Percentiles rank a stretch among this genome's conserved stretches.
phyloP scores from a whole-genome alignment of 2,797 vertebrate species.

The Lithobates pipiens region DNA sequence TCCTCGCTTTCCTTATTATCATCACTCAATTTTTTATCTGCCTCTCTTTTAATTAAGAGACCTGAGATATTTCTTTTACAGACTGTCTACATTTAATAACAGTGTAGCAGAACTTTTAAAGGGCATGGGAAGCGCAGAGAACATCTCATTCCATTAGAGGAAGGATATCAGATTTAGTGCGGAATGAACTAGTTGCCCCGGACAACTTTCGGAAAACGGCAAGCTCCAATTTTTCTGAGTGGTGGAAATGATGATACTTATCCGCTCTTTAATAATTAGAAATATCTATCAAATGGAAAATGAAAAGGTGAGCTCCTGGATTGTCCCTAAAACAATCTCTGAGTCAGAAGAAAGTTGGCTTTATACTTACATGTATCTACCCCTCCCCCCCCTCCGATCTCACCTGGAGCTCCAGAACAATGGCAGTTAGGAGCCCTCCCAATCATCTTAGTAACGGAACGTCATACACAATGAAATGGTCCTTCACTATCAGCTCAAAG shows the following conservation, averaged over 20 bases:
- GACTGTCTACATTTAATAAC: conserved; percentile 46
- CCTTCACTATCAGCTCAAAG: no score
- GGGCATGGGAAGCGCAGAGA: conserved; percentile 31
- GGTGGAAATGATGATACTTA: conserved; percentile 7
- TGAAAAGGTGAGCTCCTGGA: neutral
- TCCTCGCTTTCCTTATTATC: neutral
- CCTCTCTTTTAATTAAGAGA: conserved; percentile 49
- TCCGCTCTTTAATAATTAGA: conserved; percentile 21
- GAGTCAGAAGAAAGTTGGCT: neutral
- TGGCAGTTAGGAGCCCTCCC: neutral
- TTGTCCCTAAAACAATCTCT: neutral
- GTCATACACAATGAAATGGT: no score
- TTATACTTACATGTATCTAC: neutral
- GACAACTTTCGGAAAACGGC: conserved; percentile 37
- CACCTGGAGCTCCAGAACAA: neutral
- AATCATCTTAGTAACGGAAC: no score
- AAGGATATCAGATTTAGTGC: conserved; percentile 18
- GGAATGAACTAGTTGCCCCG: conserved; percentile 29
- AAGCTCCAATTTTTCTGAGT: conserved; percentile 1
- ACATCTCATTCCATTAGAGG: conserved; percentile 46
- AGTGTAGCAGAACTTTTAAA: conserved; percentile 40
- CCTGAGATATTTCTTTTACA: conserved; percentile 27
- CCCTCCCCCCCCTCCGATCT: neutral
- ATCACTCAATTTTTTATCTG: conserved; percentile 11
- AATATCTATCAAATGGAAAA: conserved; percentile 12